These are phyloP conservation scores for Drosophila pectinifera DNA, from an alignment of 1,140 invertebrate species.

Conservation along the genomic window DNA sequence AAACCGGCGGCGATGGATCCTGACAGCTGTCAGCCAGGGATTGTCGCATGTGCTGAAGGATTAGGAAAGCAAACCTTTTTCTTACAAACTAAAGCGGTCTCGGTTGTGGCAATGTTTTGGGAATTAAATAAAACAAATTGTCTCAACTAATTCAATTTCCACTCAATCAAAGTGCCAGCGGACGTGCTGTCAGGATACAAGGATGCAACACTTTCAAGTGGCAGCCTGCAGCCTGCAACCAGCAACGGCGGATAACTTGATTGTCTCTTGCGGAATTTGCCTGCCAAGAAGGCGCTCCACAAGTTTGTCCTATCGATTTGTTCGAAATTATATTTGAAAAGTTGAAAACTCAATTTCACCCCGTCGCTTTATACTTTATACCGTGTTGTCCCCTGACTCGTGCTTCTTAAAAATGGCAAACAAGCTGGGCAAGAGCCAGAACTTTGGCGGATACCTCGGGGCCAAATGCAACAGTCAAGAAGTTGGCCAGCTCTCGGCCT, in stretches of 20 bases:
- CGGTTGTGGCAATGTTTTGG: constrained; percentile 35
- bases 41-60: constrained; percentile 52
- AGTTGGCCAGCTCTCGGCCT: constrained; percentile 36
- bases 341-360: constrained; percentile 72
- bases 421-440: background rate
- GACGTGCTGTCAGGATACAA: constrained; percentile 21
- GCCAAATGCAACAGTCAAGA: constrained; percentile 70
- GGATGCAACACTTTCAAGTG: constrained; percentile 24
- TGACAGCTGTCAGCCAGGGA: constrained; percentile 52
- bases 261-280: constrained; percentile 63
- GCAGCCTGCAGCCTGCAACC: constrained; percentile 4
- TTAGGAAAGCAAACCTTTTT: constrained; percentile 23
- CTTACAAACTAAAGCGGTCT: constrained; percentile 10
- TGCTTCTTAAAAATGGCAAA: constrained; percentile 34
- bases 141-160: constrained; percentile 70
- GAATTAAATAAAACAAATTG: constrained; percentile 75
- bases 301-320: constrained; percentile 78
- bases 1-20: constrained; percentile 8
- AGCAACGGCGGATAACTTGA: constrained; percentile 58
- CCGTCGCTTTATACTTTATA: constrained; percentile 45
- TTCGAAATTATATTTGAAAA: constrained; percentile 78
- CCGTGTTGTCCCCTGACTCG: background rate
- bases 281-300: constrained; percentile 34
- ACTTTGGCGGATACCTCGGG: constrained; percentile 33
- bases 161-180: constrained; percentile 66